Evolutionary conservation across 2,113 vertebrate genomes (phyloP).

Genomic region (Lichenostomus cassidix): DNA sequence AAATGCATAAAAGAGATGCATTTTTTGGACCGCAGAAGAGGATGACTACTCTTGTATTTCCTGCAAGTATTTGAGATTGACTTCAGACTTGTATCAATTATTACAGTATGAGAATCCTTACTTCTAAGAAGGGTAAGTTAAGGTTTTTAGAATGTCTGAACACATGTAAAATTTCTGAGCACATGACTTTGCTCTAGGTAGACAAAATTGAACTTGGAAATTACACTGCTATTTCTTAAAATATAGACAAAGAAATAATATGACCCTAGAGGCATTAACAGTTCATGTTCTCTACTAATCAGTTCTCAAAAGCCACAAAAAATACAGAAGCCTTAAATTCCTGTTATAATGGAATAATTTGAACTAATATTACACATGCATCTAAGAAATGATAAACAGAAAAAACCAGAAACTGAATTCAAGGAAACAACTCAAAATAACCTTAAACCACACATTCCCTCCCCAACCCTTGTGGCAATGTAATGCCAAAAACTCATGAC

Average conservation of each 20-base stretch:
- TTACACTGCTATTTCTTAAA: neutral
- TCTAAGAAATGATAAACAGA: neutral
- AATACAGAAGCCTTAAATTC: neutral
- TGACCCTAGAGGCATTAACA: rapidly evolving
- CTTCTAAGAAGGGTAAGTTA: neutral
- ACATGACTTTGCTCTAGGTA: neutral
- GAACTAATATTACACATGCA: neutral
- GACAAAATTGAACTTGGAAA: neutral
- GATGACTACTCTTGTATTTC: neutral
- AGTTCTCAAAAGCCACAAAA: neutral
- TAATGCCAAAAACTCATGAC: neutral
- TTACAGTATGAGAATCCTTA: neutral
- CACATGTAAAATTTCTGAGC: neutral
- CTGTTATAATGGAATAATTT: neutral
- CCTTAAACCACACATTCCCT: neutral
- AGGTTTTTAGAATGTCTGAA: neutral
- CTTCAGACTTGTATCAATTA: neutral
- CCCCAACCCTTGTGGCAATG: neutral
- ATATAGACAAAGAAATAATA: neutral
- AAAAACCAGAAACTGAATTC: neutral
- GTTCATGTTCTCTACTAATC: neutral
- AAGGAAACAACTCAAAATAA: neutral
- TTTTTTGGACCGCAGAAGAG: neutral
- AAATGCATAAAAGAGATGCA: neutral
- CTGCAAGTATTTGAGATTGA: neutral